Percentiles rank a stretch among this genome's conserved stretches.
phyloP scores from a whole-genome alignment of 2,113 vertebrate species.

The Pogona vitticeps region DNA sequence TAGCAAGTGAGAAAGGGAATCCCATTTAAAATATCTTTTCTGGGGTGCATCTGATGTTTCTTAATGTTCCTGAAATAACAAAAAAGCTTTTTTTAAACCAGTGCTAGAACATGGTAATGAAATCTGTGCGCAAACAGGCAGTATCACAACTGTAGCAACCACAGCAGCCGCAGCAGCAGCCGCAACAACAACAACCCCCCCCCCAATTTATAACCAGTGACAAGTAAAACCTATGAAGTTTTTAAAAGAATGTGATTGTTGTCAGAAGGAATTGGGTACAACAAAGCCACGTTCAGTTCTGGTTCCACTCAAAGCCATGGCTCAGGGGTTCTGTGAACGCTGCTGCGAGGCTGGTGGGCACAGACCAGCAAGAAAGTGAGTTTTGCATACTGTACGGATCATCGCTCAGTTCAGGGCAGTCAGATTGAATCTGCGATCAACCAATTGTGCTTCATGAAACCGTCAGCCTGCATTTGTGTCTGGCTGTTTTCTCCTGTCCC shows the following conservation, averaged over 20 bases:
- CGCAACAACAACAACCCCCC: conserved; percentile 31
- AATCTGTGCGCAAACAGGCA: conserved; percentile 31
- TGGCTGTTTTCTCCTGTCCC: conserved; percentile 87
- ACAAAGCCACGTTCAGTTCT: conserved; percentile 84
- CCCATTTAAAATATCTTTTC: conserved; percentile 23
- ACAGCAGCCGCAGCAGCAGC: conserved; percentile 34
- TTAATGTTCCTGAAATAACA: background rate
- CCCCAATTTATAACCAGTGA: conserved; percentile 85
- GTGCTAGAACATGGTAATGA: conserved; percentile 42
- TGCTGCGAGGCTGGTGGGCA: conserved; percentile 93
- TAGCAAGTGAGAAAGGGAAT: conserved; percentile 27
- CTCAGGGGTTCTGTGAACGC: conserved; percentile 84
- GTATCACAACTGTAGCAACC: conserved; percentile 15
- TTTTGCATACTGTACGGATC: conserved; percentile 99
- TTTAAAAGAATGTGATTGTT: conserved; percentile 95
- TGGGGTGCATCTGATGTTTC: background rate
- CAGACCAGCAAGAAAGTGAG: conserved; percentile 94
- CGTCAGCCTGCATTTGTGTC: conserved; percentile 97
- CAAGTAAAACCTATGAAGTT: conserved; percentile 86
- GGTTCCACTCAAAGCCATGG: conserved; percentile 87
- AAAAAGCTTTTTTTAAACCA: conserved; percentile 32
- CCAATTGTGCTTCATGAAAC: conserved; percentile 97
- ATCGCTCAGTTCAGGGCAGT: conserved; percentile 97
- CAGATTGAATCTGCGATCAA: conserved; percentile 97
- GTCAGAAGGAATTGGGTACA: conserved; percentile 92